These are phyloP conservation scores for Paraplagusia blochii DNA, from an alignment of 2,113 vertebrate species.

Conservation along the genomic window DNA sequence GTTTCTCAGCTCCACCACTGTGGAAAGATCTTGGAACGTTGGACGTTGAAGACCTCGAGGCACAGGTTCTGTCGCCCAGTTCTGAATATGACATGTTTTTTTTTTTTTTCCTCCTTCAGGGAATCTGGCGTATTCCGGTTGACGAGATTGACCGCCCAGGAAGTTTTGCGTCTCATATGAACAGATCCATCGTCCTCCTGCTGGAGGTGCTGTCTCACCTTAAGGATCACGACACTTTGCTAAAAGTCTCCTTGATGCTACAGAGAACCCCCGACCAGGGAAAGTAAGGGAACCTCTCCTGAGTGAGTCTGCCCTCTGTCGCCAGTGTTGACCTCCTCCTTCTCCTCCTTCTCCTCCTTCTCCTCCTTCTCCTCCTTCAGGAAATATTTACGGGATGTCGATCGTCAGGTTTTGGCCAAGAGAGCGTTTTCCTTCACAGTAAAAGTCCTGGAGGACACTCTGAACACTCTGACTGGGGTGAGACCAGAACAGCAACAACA, in stretches of 20 bases:
- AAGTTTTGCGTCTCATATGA: conserved; percentile 99
- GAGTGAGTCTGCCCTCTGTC: conserved; percentile 4
- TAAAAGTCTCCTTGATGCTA: conserved; percentile 96
- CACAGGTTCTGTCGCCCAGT: no score
- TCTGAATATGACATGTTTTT: no score
- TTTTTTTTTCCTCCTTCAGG: conserved; percentile 68
- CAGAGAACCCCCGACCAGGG: conserved; percentile 99
- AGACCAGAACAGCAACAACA: conserved; percentile 20
- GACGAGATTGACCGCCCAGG: conserved; percentile 98
- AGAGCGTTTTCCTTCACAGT: conserved; percentile 94
- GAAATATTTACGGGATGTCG: conserved; percentile 97
- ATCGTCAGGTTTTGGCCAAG: conserved; percentile 95
- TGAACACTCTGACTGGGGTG: conserved; percentile 90
- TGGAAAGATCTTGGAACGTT: no score
- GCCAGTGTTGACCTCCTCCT: background rate
- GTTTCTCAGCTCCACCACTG: no score
- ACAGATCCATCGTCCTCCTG: conserved; percentile 94
- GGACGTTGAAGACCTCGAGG: no score
- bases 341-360: conserved; percentile 5
- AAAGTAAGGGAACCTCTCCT: conserved; percentile 84
- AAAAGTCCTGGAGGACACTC: conserved; percentile 94
- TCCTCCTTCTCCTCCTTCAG: conserved; percentile 57
- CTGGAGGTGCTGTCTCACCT: conserved; percentile 91
- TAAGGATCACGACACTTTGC: conserved; percentile 89
- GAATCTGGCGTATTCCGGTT: conserved; percentile 99